Percentiles rank a stretch among this genome's conserved stretches.
Evolutionary conservation across 1,140 invertebrate species (phyloP).

Genomic region (Panagrolaimus sp.): DNA sequence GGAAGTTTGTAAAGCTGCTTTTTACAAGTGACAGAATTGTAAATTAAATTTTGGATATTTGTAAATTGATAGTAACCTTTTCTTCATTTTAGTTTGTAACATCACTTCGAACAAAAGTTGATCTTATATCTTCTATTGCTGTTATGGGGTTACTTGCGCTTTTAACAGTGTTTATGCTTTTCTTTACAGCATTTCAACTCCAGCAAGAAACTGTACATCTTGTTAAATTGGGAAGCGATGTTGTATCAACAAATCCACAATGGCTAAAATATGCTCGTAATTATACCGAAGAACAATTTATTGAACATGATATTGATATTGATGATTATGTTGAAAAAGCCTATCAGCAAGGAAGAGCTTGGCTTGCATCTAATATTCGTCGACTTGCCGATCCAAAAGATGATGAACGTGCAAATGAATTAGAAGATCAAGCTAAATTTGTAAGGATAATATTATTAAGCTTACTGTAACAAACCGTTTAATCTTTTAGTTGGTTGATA

Average conservation of each 20-base stretch:
- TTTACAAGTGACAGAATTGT: conserved; percentile 67
- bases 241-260: conserved; percentile 65
- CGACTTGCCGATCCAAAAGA: conserved; percentile 75
- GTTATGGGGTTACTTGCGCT: conserved; percentile 63
- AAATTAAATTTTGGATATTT: conserved; percentile 1
- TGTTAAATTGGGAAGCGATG: conserved; percentile 77
- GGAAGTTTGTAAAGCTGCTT: conserved; percentile 63
- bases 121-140: conserved; percentile 63
- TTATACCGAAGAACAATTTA: conserved; percentile 53
- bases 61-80: not conserved
- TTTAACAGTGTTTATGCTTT: conserved; percentile 61
- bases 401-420: conserved; percentile 72
- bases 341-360: conserved; percentile 54
- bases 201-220: conserved; percentile 90
- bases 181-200: conserved; percentile 67
- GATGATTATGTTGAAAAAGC: conserved; percentile 58
- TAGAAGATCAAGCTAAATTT: conserved; percentile 84
- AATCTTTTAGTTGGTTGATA: conserved; percentile 70
- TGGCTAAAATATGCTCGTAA: conserved; percentile 53
- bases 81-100: conserved; percentile 59
- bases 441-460: conserved; percentile 47
- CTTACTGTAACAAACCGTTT: not conserved
- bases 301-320: conserved; percentile 46
- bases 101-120: conserved; percentile 61
- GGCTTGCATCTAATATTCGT: conserved; percentile 66